Evolutionary conservation across 2,113 vertebrate genomes (phyloP).

Genomic region (Mesocricetus auratus): DNA sequence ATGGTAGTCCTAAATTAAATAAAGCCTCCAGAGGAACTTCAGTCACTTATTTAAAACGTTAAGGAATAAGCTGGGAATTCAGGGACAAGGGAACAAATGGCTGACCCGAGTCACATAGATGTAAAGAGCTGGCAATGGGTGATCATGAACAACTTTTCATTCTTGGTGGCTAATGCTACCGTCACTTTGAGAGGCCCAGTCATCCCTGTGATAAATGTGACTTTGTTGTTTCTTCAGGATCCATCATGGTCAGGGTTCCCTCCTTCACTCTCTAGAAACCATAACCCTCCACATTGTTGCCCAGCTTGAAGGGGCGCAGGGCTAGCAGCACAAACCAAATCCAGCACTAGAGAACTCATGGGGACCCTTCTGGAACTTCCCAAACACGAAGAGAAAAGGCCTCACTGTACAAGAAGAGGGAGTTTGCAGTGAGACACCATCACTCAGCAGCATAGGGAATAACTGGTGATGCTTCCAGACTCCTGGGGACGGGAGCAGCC

Average conservation of each 20-base stretch:
- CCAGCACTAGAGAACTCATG: background rate
- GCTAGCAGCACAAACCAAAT: background rate
- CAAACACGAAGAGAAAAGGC: background rate
- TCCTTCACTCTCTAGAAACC: background rate
- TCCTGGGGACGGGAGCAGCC: background rate
- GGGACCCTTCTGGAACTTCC: background rate
- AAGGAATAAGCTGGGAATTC: background rate
- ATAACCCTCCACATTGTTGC: background rate
- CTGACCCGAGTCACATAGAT: too few relatives aligned
- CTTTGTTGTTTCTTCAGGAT: background rate
- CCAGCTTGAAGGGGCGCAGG: rapidly evolving
- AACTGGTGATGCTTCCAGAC: background rate
- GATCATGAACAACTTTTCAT: background rate
- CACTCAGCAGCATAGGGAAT: rapidly evolving
- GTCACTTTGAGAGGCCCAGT: rapidly evolving
- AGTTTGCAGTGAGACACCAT: rapidly evolving
- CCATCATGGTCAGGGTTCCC: background rate
- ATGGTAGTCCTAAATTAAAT: background rate
- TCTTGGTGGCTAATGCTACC: background rate
- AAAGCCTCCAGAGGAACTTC: background rate
- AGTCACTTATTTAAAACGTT: background rate
- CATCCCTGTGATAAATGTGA: background rate
- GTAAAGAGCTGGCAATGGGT: background rate
- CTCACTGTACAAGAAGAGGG: rapidly evolving
- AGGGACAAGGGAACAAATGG: background rate